phyloP scores from a whole-genome alignment of 2,888 invertebrate genomes.

The Drosophila pegasa region DNA sequence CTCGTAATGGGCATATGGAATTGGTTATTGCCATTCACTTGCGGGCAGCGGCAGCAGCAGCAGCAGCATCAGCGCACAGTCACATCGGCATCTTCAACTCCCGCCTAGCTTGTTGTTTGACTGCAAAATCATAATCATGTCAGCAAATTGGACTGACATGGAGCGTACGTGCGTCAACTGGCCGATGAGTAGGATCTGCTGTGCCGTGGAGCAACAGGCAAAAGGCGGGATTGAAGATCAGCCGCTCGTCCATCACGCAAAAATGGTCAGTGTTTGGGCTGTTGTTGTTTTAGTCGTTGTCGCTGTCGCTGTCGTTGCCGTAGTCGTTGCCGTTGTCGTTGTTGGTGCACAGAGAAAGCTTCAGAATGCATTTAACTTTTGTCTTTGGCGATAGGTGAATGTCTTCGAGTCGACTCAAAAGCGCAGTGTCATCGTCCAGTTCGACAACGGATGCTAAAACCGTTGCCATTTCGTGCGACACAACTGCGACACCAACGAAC shows the following conservation, averaged over 20 bases:
- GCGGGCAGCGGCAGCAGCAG: constrained; percentile 29
- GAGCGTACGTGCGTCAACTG: constrained; percentile 77
- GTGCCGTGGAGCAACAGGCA: constrained; percentile 16
- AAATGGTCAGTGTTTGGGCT: constrained; percentile 44
- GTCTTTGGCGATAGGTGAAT: constrained; percentile 67
- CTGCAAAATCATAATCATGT: constrained; percentile 78
- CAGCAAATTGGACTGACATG: constrained; percentile 80
- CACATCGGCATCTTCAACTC: constrained; percentile 50
- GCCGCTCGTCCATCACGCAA: constrained; percentile 36
- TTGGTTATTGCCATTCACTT: constrained; percentile 61
- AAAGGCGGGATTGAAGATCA: constrained; percentile 59
- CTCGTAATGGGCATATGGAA: constrained; percentile 37
- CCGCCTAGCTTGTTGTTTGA: constrained; percentile 55
- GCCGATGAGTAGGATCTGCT: constrained; percentile 76
- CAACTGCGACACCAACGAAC: constrained; percentile 51
- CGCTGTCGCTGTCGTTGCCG: background rate
- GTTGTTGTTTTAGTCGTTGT: constrained; percentile 9
- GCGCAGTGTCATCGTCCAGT: constrained; percentile 71
- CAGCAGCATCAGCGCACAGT: constrained; percentile 29
- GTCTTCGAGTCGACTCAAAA: constrained; percentile 52
- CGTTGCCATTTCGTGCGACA: constrained; percentile 75
- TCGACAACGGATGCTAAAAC: constrained; percentile 75
- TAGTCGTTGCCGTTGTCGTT: constrained; percentile 11
- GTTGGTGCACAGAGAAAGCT: constrained; percentile 51
- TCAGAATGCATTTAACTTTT: constrained; percentile 48